Base-by-base conservation (phyloP, 2,888 invertebrate genomes). In the Conops quadrifasciatus region DNA sequence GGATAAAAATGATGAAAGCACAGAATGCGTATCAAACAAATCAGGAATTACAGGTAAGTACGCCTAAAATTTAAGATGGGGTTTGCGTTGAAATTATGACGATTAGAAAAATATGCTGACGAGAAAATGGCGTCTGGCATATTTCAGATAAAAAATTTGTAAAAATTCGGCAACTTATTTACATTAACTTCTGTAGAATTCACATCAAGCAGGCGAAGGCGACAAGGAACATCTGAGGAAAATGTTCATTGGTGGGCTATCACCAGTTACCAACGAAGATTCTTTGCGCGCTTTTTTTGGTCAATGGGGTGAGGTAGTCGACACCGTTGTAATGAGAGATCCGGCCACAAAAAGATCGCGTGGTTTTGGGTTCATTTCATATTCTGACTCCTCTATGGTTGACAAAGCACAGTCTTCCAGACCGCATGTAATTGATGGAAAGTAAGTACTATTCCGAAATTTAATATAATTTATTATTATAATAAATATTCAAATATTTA, bases 381-480 rank as follows among this genome's bases (percentile, higher is more conserved):
- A 75, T 70, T 74, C 77, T 3, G 79, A 79, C n/a, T 45, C 78
- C 5, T 73, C 72, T 9, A 76, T 82, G 65, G 82, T 84, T 9
- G 84, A 84, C 28, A 80, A 80, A 68, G 84, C 84, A 4, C 84
- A 84, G 70, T 71, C 73, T 16, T 76, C 80, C 0, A 78, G 82
- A 47, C 84, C 84, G 1, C 84, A 84, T 51, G 74, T 76, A 49
- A 78, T 84, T 69, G 84, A 84, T 72, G 80, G 80, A 75, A 90
- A 90, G 90, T 90, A 83, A 87, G 88, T 83, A 58, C 51, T 26
- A n/a, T n/a, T n/a, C n/a, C n/a, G n/a, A n/a, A n/a, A n/a, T n/a
- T n/a, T n/a, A n/a, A n/a, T n/a, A n/a, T n/a, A n/a, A n/a, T n/a
- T n/a, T n/a, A n/a, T n/a, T n/a, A n/a, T n/a, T n/a, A n/a, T n/a